Conservation (phyloP, 2,797 vertebrate species). For the Arctocebus calabarensis region DNA sequence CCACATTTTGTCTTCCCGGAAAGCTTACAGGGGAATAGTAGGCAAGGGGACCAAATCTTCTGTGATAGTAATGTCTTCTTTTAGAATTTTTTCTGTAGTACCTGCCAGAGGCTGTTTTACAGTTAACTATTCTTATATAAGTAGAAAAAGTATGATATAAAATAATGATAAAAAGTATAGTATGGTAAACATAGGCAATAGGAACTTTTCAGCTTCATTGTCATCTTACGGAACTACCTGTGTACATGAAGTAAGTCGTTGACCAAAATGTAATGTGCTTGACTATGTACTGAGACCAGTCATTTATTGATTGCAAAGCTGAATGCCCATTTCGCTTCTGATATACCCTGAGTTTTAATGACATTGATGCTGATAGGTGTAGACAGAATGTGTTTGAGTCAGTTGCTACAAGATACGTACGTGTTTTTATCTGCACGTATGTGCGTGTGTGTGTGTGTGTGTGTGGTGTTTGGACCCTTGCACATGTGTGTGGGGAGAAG, state of each 20-base stretch:
- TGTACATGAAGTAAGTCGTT: background rate
- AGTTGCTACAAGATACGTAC: background rate
- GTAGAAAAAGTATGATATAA: background rate
- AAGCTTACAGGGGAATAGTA: background rate
- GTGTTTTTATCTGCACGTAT: background rate
- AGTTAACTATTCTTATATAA: background rate
- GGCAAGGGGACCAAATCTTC: background rate
- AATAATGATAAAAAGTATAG: background rate
- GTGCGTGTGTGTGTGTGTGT: background rate
- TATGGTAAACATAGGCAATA: background rate
- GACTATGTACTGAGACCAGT: background rate
- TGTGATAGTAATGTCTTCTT: no score
- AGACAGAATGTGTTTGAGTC: background rate
- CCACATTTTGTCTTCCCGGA: background rate
- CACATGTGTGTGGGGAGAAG: background rate
- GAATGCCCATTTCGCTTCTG: background rate
- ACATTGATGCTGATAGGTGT: background rate
- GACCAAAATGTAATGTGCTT: background rate
- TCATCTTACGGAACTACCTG: background rate
- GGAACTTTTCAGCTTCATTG: background rate
- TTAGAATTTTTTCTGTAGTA: background rate
- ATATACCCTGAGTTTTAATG: background rate
- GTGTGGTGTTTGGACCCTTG: no score
- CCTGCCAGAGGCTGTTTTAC: background rate
- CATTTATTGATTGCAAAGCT: background rate